phyloP scores from a whole-genome alignment of 2,888 invertebrate genomes.

The Incurvaria masculella region DNA sequence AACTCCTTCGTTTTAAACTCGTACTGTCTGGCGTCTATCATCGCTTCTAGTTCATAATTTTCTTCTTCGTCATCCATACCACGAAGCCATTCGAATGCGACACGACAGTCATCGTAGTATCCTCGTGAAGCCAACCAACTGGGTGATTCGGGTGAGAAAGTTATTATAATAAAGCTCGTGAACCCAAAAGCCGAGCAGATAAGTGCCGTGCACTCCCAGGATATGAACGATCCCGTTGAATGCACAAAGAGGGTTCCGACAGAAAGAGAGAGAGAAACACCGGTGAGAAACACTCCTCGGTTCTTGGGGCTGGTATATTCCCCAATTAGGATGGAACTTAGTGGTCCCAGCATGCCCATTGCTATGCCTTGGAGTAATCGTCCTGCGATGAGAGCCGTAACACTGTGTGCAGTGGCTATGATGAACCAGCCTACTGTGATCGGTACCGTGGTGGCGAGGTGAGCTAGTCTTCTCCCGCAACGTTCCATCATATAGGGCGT shows the following conservation, averaged over 20 bases:
- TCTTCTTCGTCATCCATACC: conserved; percentile 34
- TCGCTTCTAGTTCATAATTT: conserved; percentile 34
- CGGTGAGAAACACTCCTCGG: conserved; percentile 58
- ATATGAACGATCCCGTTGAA: conserved; percentile 53
- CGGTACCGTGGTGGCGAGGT: conserved; percentile 43
- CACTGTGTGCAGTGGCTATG: conserved; percentile 37
- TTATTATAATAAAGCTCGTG: conserved; percentile 36
- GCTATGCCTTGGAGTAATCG: conserved; percentile 38
- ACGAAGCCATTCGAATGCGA: conserved; percentile 54
- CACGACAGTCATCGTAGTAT: conserved; percentile 48
- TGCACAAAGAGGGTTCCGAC: conserved; percentile 61
- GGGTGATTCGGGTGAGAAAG: conserved; percentile 58
- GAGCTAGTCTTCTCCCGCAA: conserved; percentile 49
- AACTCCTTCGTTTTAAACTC: neutral
- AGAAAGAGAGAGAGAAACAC: conserved; percentile 55
- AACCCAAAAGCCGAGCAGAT: conserved; percentile 41
- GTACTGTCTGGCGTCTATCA: conserved; percentile 26
- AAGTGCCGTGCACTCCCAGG: conserved; percentile 54
- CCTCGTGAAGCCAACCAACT: conserved; percentile 59
- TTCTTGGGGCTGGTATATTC: conserved; percentile 58
- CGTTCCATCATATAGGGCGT: conserved; percentile 43
- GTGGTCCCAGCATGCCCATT: conserved; percentile 47
- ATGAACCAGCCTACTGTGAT: conserved; percentile 51
- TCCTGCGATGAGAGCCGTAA: conserved; percentile 29
- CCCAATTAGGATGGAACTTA: conserved; percentile 49